Conservation (phyloP, 2,113 vertebrate species). For the Corythornis cristatus region DNA sequence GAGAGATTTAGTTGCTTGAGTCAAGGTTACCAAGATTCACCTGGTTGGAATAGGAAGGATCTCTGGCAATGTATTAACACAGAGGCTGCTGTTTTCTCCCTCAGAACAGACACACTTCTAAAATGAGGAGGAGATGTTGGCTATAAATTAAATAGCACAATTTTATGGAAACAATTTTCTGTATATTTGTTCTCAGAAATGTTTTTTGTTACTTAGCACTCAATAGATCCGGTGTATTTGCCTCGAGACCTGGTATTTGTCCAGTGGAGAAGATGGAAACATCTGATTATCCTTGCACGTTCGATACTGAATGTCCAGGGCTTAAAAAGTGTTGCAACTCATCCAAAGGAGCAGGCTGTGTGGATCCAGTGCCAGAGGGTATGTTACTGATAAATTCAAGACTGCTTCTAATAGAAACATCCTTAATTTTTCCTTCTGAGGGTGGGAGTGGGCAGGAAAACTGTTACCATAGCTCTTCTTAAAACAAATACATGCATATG, state of each 20-base stretch:
- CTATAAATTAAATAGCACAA: not conserved
- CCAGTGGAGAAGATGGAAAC: constrained; percentile 44
- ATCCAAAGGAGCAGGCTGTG: constrained; percentile 44
- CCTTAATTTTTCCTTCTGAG: constrained; percentile 12
- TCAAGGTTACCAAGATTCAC: not conserved
- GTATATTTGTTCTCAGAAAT: not conserved
- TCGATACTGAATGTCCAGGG: constrained; percentile 86
- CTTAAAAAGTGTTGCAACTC: constrained; percentile 88
- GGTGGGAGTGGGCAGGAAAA: constrained; percentile 11
- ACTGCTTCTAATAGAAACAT: constrained; percentile 11
- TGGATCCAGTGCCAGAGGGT: constrained; percentile 70
- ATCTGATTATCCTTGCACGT: constrained; percentile 64
- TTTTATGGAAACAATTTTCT: constrained; percentile 9
- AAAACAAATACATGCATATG: not conserved
- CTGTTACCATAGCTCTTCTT: constrained; percentile 31
- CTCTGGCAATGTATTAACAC: not conserved
- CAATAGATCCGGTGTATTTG: constrained; percentile 77
- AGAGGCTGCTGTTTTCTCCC: not conserved
- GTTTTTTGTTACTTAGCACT: constrained; percentile 69
- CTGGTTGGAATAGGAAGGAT: not conserved
- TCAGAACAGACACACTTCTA: not conserved
- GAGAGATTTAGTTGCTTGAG: not conserved
- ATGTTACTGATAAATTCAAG: constrained; percentile 32
- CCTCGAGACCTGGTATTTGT: constrained; percentile 86
- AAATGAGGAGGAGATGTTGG: constrained; percentile 17